phyloP scores from a whole-genome alignment of 35 echinoderm and acorn worm species.

The Stichopus chloronotus region DNA sequence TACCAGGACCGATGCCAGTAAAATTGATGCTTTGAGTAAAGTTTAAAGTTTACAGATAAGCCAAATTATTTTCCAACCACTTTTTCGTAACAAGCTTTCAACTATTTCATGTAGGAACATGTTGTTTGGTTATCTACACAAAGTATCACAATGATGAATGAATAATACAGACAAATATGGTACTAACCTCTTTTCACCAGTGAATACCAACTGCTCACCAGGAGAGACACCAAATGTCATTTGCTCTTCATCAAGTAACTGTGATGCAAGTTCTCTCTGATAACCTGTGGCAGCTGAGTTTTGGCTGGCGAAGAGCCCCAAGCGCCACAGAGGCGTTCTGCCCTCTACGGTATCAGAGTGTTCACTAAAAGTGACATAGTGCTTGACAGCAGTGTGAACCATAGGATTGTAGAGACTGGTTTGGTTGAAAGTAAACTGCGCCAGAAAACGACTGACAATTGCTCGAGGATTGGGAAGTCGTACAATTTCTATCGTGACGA shows the following conservation, averaged over 20 bases:
- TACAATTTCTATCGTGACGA: too few species aligned
- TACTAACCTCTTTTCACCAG: background rate
- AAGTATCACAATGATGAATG: too few species aligned
- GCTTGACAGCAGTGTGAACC: background rate
- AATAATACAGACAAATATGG: too few species aligned
- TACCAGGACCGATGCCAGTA: background rate
- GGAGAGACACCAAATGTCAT: background rate
- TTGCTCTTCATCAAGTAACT: conserved; percentile 17
- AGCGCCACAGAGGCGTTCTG: background rate
- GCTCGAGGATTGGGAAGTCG: background rate
- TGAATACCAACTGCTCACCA: background rate
- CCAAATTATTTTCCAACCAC: too few species aligned
- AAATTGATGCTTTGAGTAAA: background rate
- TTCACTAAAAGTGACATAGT: background rate
- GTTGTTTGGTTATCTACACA: too few species aligned
- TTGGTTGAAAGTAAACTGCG: background rate
- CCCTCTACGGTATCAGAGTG: background rate
- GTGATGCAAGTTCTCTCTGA: background rate
- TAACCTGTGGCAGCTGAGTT: background rate
- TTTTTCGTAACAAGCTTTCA: too few species aligned
- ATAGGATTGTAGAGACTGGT: background rate
- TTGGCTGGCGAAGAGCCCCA: conserved; percentile 27
- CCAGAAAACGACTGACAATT: background rate
- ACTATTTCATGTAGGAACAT: too few species aligned
- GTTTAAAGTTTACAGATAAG: too few species aligned